Conservation (phyloP, 2,797 vertebrate species). For the Catamblyrhynchus diadema region DNA sequence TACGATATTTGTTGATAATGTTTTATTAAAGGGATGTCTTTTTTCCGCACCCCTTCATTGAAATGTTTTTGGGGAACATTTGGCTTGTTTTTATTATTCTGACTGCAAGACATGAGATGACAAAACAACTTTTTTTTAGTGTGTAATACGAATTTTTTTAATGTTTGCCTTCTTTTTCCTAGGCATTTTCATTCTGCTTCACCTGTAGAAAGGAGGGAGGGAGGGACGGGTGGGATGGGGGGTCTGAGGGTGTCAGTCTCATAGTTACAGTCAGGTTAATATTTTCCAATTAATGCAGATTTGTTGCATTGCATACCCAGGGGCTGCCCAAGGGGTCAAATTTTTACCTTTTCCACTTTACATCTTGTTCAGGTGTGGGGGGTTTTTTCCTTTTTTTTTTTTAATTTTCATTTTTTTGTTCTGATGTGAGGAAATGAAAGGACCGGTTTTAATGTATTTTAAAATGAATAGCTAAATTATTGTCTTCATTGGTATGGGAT, state of each 20-base stretch:
- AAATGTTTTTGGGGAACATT: constrained; percentile 69
- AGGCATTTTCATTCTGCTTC: constrained; percentile 62
- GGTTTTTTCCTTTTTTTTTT: fast-evolving
- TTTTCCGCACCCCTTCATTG: constrained; percentile 78
- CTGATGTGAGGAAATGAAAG: constrained; percentile 42
- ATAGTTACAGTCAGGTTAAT: constrained; percentile 60
- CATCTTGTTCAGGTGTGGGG: background rate
- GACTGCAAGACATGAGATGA: constrained; percentile 58
- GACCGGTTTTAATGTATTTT: constrained; percentile 67
- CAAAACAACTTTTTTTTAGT: constrained; percentile 7
- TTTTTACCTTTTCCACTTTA: background rate
- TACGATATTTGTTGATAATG: constrained; percentile 86
- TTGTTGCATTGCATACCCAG: background rate
- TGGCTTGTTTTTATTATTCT: constrained; percentile 62
- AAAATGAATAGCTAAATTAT: constrained; percentile 76
- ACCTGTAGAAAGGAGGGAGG: constrained; percentile 50
- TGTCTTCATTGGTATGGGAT: constrained; percentile 73
- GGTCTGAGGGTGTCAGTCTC: constrained; percentile 40
- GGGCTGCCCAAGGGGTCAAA: background rate
- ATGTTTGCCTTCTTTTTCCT: constrained; percentile 62
- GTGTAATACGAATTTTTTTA: constrained; percentile 15
- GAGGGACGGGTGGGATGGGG: background rate
- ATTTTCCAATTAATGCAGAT: constrained; percentile 25
- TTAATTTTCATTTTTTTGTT: background rate
- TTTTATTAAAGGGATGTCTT: constrained; percentile 85